These are phyloP conservation scores for Neoseiulus cucumeris DNA, from an alignment of 1,140 invertebrate genomes.

Conservation along the genomic window DNA sequence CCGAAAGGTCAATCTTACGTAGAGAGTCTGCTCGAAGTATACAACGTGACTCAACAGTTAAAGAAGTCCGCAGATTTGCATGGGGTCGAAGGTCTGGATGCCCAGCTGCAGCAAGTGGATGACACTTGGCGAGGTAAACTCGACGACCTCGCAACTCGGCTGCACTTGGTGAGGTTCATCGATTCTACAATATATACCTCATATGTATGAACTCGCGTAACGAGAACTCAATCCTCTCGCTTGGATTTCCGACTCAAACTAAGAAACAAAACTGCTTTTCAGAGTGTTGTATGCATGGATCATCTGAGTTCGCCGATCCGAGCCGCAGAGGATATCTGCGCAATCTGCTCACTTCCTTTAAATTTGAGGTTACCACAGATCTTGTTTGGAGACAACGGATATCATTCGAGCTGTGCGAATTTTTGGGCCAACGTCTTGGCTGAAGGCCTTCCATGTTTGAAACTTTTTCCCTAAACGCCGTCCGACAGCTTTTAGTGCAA, in stretches of 20 bases:
- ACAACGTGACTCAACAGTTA: background rate
- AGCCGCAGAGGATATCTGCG: background rate
- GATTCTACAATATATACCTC: no score
- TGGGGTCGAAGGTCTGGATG: background rate
- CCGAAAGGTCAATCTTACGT: background rate
- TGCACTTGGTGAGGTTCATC: background rate
- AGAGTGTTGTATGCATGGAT: slow-evolving; percentile 1
- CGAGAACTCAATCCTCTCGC: no score
- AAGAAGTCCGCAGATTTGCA: background rate
- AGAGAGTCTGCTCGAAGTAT: background rate
- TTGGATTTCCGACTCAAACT: background rate
- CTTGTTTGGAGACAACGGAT: background rate
- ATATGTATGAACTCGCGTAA: no score
- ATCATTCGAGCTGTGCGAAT: background rate
- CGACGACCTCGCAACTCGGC: background rate
- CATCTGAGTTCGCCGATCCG: background rate
- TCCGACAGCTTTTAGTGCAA: no score
- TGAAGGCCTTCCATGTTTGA: background rate
- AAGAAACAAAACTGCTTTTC: background rate
- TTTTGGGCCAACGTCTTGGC: slow-evolving; percentile 2
- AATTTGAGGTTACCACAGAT: background rate
- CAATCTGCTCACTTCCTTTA: background rate
- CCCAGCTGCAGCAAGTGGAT: background rate
- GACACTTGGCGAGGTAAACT: background rate
- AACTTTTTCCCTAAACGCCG: background rate